phyloP scores from a whole-genome alignment of 1,140 invertebrate species.

The Drosophila bocki region DNA sequence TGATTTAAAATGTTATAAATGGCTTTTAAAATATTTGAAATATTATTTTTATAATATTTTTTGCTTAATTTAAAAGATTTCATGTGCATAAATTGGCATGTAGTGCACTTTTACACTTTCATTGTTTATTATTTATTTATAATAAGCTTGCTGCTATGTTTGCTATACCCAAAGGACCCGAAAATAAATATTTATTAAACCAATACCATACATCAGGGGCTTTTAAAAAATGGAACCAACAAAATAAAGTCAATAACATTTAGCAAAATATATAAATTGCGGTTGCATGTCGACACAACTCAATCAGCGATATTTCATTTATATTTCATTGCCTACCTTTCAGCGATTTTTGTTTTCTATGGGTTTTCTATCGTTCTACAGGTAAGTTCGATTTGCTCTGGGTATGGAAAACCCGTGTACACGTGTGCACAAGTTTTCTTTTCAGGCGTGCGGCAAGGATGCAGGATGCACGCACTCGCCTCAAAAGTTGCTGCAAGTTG shows the following conservation, averaged over 20 bases:
- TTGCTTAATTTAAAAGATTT: background rate
- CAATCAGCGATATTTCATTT: constrained; percentile 21
- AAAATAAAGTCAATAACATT: background rate
- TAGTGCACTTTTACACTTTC: too few relatives aligned
- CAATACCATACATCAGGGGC: background rate
- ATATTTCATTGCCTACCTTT: constrained; percentile 42
- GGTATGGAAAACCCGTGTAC: constrained; percentile 9
- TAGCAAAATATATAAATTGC: background rate
- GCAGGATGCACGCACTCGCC: constrained; percentile 38
- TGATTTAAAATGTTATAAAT: background rate
- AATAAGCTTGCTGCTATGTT: background rate
- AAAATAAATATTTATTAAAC: background rate
- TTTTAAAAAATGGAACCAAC: background rate
- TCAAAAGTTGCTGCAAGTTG: constrained; percentile 52
- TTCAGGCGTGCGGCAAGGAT: constrained; percentile 19
- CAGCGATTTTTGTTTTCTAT: constrained; percentile 12
- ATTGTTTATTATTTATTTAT: background rate
- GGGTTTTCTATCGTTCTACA: background rate
- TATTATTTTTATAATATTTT: background rate
- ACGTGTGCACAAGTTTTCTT: constrained; percentile 10
- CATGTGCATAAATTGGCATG: background rate
- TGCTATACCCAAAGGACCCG: background rate
- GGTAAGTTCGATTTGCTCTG: constrained; percentile 57
- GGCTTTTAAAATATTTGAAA: background rate
- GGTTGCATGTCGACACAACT: constrained; percentile 2